Evolutionary conservation across 1,140 invertebrate genomes (phyloP).

Genomic region (Lordiphosa clarofinis): DNA sequence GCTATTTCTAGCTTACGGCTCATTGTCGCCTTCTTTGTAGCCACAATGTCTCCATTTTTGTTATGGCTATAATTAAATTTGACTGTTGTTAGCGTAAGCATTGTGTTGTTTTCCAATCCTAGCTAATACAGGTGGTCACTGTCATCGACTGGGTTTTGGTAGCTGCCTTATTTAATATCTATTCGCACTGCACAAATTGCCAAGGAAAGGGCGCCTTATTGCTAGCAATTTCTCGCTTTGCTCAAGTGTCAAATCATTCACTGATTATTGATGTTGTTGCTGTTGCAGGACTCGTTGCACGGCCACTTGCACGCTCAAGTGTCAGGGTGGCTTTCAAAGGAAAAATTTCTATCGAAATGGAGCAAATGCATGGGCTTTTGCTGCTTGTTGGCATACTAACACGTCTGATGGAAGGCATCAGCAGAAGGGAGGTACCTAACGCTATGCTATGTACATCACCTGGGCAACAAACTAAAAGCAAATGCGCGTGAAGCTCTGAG

Average conservation of each 20-base stretch:
- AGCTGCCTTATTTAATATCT: constrained; percentile 60
- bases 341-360: constrained; percentile 37
- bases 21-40: constrained; percentile 39
- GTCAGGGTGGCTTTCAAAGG: constrained; percentile 34
- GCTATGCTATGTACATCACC: constrained; percentile 22
- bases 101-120: constrained; percentile 36
- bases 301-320: constrained; percentile 67
- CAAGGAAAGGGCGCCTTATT: constrained; percentile 12
- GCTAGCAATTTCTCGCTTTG: constrained; percentile 51
- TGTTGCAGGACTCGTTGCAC: constrained; percentile 48
- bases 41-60: constrained; percentile 67
- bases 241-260: constrained; percentile 64
- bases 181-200: constrained; percentile 32
- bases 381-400: constrained; percentile 33
- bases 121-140: constrained; percentile 67
- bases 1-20: constrained; percentile 5
- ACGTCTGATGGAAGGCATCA: constrained; percentile 3
- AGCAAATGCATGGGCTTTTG: constrained; percentile 30
- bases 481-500: constrained; percentile 17
- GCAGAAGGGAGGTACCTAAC: constrained; percentile 1
- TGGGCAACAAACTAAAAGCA: constrained; percentile 30
- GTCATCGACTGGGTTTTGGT: constrained; percentile 29
- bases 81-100: constrained; percentile 56
- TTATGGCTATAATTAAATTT: constrained; percentile 72
- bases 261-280: constrained; percentile 32